These are phyloP conservation scores for Mesochorus sp. DNA, from an alignment of 2,888 invertebrate species.

Conservation along the genomic window DNA sequence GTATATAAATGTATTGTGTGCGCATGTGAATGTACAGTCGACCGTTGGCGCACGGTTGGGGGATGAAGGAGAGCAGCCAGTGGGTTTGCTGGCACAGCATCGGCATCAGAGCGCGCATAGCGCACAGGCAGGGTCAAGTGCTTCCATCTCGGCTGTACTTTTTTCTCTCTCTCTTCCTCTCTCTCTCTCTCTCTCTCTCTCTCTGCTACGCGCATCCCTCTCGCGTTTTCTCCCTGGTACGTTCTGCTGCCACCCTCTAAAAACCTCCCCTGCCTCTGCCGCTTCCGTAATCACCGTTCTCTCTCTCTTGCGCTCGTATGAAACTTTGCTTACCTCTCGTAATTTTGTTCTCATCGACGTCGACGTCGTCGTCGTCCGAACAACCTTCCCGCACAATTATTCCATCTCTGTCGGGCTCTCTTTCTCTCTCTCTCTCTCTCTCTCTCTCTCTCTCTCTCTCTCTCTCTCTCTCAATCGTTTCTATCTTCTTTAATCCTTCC, in stretches of 20 bases:
- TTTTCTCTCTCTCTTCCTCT: slow-evolving; percentile 14
- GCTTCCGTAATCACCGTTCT: slow-evolving; percentile 56
- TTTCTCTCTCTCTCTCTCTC: slow-evolving; percentile 18
- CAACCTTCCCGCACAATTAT: slow-evolving; percentile 38
- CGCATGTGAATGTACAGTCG: too few relatives aligned
- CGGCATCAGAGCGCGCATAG: slow-evolving; percentile 67
- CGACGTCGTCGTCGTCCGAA: slow-evolving; percentile 28
- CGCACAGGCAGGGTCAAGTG: slow-evolving; percentile 78
- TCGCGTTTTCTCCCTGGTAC: slow-evolving; percentile 47
- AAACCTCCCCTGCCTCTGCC: slow-evolving; percentile 45
- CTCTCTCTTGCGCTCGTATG: slow-evolving; percentile 36
- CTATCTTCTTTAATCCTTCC: slow-evolving; percentile 21
- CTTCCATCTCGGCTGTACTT: slow-evolving; percentile 59
- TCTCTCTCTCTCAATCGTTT: neutral
- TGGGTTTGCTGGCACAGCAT: slow-evolving; percentile 77
- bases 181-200: slow-evolving; percentile 19
- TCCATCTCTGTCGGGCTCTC: slow-evolving; percentile 7
- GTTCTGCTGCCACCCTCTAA: slow-evolving; percentile 51
- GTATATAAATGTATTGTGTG: neutral
- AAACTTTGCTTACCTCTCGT: slow-evolving; percentile 49
- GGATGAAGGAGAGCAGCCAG: slow-evolving; percentile 11
- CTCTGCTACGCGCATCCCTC: slow-evolving; percentile 23
- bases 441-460: slow-evolving; percentile 16
- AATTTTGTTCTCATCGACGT: slow-evolving; percentile 41
- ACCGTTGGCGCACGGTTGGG: slow-evolving; percentile 30